These are phyloP conservation scores for Crotalus horridus DNA, from an alignment of 2,113 vertebrate species.

Conservation along the genomic window DNA sequence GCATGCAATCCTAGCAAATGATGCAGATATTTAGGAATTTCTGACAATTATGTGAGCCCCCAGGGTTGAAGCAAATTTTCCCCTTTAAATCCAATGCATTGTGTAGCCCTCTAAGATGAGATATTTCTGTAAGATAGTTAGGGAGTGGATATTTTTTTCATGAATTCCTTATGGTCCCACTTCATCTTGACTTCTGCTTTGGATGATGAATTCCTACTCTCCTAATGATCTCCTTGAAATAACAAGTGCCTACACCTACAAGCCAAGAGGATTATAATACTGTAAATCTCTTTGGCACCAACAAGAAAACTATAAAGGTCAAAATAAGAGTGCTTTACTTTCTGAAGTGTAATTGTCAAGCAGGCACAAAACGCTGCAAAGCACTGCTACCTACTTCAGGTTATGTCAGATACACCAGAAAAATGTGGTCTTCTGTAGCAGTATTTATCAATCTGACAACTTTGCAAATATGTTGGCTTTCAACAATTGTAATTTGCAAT, in stretches of 20 bases:
- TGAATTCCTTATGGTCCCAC: background rate
- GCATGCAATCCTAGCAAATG: background rate
- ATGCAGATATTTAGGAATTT: background rate
- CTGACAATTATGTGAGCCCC: background rate
- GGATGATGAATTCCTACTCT: background rate
- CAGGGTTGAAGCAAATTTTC: background rate
- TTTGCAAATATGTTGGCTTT: background rate
- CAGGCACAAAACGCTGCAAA: background rate
- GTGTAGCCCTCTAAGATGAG: background rate
- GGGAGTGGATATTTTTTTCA: background rate
- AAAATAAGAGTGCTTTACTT: background rate
- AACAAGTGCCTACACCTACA: background rate
- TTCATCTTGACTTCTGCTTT: background rate
- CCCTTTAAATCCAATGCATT: background rate
- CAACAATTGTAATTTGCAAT: background rate
- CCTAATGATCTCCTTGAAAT: background rate
- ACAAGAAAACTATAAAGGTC: background rate
- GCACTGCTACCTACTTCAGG: background rate
- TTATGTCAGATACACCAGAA: background rate
- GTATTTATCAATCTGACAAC: background rate
- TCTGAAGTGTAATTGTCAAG: background rate
- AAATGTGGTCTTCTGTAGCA: background rate
- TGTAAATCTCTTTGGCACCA: background rate
- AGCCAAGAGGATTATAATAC: background rate
- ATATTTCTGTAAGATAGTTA: background rate